Conservation (phyloP, 2,113 vertebrate species). For the Craseonycteris thonglongyai region DNA sequence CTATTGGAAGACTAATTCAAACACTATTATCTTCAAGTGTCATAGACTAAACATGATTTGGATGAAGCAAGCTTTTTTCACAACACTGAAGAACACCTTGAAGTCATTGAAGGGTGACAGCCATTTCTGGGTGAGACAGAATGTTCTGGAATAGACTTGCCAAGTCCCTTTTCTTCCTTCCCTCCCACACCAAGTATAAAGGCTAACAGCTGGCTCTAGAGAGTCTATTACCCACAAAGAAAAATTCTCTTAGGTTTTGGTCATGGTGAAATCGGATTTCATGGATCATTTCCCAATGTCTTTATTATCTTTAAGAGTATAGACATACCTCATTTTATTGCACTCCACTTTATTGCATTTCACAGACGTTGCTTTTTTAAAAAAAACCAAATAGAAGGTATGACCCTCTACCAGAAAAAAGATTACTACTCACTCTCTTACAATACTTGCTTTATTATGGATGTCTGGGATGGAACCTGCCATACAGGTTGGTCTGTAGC, state of each 20-base stretch:
- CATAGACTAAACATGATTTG: background rate
- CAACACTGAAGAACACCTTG: background rate
- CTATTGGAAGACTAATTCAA: background rate
- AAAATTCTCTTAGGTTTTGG: background rate
- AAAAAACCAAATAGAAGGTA: background rate
- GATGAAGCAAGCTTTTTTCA: slow-evolving; percentile 9
- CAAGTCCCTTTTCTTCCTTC: background rate
- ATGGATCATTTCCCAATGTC: background rate
- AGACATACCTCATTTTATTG: background rate
- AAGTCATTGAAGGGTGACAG: background rate
- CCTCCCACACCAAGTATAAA: background rate
- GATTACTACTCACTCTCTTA: background rate
- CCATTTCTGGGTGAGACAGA: slow-evolving; percentile 17
- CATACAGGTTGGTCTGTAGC: background rate
- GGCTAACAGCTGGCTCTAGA: background rate
- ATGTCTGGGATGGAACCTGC: background rate
- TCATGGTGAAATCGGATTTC: background rate
- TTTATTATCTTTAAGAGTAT: background rate
- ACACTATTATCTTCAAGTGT: background rate
- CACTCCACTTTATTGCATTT: too few relatives aligned
- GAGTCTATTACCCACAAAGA: background rate
- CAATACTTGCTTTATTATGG: background rate
- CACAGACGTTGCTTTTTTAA: background rate
- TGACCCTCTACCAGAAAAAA: background rate
- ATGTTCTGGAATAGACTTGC: background rate